Conservation (phyloP, 2,113 vertebrate species). For the Ariopsis seemanni region DNA sequence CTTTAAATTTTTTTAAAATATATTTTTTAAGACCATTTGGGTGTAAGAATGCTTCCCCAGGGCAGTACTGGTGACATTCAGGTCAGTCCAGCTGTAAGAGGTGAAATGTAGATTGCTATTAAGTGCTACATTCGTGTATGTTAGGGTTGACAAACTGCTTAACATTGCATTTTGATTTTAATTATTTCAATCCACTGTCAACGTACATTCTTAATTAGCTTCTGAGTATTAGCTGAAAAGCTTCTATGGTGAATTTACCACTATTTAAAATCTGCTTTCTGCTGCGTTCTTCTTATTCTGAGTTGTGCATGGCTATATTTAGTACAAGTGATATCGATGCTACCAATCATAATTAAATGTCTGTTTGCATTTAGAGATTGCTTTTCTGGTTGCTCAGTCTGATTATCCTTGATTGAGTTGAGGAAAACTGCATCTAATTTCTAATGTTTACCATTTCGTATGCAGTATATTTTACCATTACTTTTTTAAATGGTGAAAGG, state of each 20-base stretch:
- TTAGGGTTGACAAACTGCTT: neutral
- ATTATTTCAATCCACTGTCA: neutral
- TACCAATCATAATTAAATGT: neutral
- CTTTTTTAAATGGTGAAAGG: neutral
- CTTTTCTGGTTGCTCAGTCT: too few species aligned
- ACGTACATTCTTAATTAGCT: neutral
- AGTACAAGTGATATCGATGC: neutral
- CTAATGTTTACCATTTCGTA: too few species aligned
- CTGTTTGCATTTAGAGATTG: neutral
- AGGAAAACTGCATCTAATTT: too few species aligned
- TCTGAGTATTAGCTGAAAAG: neutral
- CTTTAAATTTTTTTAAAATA: neutral
- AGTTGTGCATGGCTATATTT: neutral
- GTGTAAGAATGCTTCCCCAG: neutral
- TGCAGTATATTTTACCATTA: neutral
- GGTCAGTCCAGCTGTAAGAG: neutral
- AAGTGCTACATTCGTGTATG: neutral
- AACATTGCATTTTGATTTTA: neutral
- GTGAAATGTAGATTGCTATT: neutral
- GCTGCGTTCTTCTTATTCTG: neutral
- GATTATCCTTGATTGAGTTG: too few species aligned
- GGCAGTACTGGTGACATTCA: neutral
- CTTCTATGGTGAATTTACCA: neutral
- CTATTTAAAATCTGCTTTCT: neutral
- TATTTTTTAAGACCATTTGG: neutral